phyloP scores from a whole-genome alignment of 2,888 invertebrate genomes.

The Cryptocephalus moraei region DNA sequence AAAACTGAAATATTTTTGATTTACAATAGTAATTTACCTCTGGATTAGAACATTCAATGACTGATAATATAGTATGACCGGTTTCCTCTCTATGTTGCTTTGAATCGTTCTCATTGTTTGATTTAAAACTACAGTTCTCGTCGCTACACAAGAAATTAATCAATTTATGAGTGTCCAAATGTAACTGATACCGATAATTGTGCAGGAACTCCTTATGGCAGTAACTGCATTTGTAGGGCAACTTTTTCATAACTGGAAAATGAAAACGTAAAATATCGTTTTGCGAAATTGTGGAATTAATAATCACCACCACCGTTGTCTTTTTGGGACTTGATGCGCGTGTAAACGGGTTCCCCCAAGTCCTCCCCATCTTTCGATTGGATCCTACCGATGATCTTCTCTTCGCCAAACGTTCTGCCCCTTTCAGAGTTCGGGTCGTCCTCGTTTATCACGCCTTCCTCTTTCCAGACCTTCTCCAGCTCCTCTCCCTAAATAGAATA shows the following conservation, averaged over 20 bases:
- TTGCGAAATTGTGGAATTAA: too few species aligned
- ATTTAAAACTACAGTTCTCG: conserved; percentile 19
- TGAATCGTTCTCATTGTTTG: conserved; percentile 39
- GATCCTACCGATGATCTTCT: conserved; percentile 52
- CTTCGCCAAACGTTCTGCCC: conserved; percentile 22
- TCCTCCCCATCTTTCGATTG: conserved; percentile 50
- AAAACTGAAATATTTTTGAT: too few species aligned
- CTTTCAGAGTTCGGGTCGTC: conserved; percentile 13
- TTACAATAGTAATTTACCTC: too few species aligned
- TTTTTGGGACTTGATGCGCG: conserved; percentile 31
- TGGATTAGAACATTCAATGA: not conserved
- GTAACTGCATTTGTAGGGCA: conserved; percentile 39
- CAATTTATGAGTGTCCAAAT: conserved; percentile 51
- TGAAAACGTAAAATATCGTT: too few species aligned
- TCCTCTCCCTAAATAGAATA: conserved; percentile 51
- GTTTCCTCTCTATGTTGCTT: conserved; percentile 46
- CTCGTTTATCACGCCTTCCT: conserved; percentile 58
- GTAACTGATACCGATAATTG: conserved; percentile 41
- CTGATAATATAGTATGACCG: conserved; percentile 37
- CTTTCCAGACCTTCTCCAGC: conserved; percentile 59
- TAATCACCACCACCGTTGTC: too few species aligned
- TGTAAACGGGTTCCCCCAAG: conserved; percentile 6
- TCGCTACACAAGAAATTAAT: conserved; percentile 44
- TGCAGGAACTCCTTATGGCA: conserved; percentile 45
- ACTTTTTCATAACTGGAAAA: not conserved